Percentiles rank a stretch among this genome's conserved stretches.
Conservation (phyloP, 2,888 invertebrate species). For the Acholoe squamosa region DNA sequence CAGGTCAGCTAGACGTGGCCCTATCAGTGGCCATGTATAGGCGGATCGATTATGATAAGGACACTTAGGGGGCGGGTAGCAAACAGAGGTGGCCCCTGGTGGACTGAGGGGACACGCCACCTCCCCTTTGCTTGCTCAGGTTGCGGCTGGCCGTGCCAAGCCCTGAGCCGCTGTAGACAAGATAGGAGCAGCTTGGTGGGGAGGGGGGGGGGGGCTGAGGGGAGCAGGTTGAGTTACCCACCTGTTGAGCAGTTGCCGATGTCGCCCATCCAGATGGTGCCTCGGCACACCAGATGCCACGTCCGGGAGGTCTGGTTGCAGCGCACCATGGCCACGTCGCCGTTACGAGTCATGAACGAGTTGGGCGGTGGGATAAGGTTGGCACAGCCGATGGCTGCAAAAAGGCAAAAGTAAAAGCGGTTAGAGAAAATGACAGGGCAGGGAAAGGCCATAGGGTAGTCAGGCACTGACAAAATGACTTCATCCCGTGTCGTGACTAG, state of each 20-base stretch:
- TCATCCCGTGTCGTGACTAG: background rate
- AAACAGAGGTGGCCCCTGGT: conserved; percentile 24
- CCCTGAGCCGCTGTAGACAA: background rate
- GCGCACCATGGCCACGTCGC: conserved; percentile 48
- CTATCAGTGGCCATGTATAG: conserved; percentile 24
- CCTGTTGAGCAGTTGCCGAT: conserved; percentile 64
- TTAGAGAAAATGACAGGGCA: background rate
- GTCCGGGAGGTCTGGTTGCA: conserved; percentile 62
- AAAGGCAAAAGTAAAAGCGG: background rate
- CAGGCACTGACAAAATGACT: background rate
- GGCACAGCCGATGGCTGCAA: conserved; percentile 64
- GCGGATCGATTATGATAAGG: conserved; percentile 46
- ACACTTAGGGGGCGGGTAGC: conserved; percentile 16
- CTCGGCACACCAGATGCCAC: conserved; percentile 65
- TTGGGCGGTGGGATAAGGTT: conserved; percentile 49
- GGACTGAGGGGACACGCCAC: background rate
- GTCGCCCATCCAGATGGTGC: conserved; percentile 64
- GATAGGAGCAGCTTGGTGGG: background rate
- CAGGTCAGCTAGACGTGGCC: conserved; percentile 5
- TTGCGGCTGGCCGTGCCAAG: conserved; percentile 4
- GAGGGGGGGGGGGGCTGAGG: background rate
- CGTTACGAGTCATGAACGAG: conserved; percentile 39
- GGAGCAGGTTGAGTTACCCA: conserved; percentile 20
- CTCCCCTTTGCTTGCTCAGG: conserved; percentile 19
- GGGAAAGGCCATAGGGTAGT: background rate